These are phyloP conservation scores for Agrochola circellaris DNA, from an alignment of 2,888 invertebrate species.

Conservation along the genomic window DNA sequence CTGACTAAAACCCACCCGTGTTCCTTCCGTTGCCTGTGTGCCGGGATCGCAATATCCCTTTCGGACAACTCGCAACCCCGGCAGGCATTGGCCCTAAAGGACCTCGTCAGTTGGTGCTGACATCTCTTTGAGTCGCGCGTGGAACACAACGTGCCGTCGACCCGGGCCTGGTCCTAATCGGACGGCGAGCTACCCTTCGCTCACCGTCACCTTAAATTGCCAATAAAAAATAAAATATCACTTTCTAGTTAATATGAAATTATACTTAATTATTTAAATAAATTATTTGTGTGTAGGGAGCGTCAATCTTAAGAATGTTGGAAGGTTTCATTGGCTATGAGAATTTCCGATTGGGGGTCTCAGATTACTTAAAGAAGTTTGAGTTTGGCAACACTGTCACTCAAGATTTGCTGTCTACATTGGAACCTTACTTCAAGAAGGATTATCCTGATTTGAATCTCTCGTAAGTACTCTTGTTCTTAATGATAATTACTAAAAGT, in stretches of 20 bases:
- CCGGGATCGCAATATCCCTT: no score
- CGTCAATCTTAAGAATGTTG: constrained; percentile 96
- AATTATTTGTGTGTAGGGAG: constrained; percentile 90
- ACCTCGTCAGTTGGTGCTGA: no score
- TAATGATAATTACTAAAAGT: neutral
- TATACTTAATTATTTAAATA: neutral
- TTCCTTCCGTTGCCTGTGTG: no score
- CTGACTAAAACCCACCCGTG: no score
- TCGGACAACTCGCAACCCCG: no score
- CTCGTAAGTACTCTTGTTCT: constrained; percentile 77
- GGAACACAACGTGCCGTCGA: no score
- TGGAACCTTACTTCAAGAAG: constrained; percentile 90
- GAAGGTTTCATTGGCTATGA: constrained; percentile 94
- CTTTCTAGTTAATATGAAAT: neutral
- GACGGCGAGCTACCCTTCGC: no score
- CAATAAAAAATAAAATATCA: neutral
- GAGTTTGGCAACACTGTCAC: constrained; percentile 95
- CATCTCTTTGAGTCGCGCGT: no score
- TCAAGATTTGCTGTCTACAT: constrained; percentile 93
- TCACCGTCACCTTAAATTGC: no score
- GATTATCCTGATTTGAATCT: constrained; percentile 89
- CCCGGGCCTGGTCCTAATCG: no score
- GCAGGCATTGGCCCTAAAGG: no score
- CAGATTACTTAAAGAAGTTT: constrained; percentile 93
- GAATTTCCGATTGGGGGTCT: constrained; percentile 93